phyloP scores from a whole-genome alignment of 2,113 vertebrate species.

The Pachyramphus minor region DNA sequence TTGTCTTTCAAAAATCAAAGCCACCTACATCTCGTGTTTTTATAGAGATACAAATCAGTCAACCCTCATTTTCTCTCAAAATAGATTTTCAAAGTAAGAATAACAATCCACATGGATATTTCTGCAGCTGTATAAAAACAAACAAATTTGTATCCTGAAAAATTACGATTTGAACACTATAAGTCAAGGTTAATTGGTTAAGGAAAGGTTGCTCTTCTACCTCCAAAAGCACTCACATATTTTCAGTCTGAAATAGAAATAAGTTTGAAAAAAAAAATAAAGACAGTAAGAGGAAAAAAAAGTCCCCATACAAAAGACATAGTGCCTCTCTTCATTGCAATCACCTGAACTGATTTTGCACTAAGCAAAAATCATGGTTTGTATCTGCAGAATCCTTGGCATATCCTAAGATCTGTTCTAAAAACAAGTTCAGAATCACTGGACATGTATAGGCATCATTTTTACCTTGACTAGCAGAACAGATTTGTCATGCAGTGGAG shows the following conservation, averaged over 20 bases:
- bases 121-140: background rate
- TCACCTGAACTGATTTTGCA: background rate
- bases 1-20: background rate
- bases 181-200: background rate
- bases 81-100: background rate
- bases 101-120: background rate
- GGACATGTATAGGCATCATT: background rate
- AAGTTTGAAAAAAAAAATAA: background rate
- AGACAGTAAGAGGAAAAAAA: background rate
- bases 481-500: background rate
- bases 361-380: background rate
- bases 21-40: background rate
- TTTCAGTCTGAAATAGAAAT: background rate
- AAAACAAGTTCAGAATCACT: background rate
- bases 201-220: background rate
- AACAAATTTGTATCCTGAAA: background rate
- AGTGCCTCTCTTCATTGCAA: background rate
- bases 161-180: background rate
- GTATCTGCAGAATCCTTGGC: background rate
- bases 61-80: background rate
- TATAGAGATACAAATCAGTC: background rate
- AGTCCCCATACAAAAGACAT: accelerated
- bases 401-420: background rate
- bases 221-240: background rate
- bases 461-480: background rate